phyloP scores from a whole-genome alignment of 1,140 invertebrate species.

The Drosophila erecta region DNA sequence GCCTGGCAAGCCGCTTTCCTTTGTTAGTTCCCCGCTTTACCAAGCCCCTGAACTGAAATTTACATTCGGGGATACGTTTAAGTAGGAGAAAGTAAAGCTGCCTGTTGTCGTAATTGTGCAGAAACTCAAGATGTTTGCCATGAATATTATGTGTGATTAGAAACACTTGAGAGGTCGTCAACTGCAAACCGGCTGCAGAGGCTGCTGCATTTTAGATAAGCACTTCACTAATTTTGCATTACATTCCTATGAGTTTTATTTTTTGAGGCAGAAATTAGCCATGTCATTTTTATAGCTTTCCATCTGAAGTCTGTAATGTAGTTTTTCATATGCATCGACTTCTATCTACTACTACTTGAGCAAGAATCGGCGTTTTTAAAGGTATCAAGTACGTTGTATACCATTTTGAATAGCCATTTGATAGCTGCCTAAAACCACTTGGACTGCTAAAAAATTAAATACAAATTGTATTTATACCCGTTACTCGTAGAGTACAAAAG shows the following conservation, averaged over 20 bases:
- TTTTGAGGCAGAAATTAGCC: not conserved
- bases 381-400: no score
- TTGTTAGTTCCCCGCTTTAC: conserved; percentile 57
- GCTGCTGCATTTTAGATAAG: not conserved
- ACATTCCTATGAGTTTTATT: not conserved
- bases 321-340: no score
- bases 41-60: conserved; percentile 20
- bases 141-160: conserved; percentile 42
- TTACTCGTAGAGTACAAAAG: no score
- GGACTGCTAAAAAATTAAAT: no score
- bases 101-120: conserved; percentile 34
- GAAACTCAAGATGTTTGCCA: conserved; percentile 15
- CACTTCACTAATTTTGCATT: not conserved
- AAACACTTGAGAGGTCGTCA: conserved; percentile 5
- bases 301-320: no score
- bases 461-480: no score
- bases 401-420: no score
- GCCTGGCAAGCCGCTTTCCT: conserved; percentile 68
- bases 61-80: conserved; percentile 39
- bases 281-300: not conserved
- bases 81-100: conserved; percentile 48
- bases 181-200: no score
- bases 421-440: no score
- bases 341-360: no score
- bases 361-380: no score